Conservation (phyloP, 2,113 vertebrate species). For the Monarcha castaneiventris region DNA sequence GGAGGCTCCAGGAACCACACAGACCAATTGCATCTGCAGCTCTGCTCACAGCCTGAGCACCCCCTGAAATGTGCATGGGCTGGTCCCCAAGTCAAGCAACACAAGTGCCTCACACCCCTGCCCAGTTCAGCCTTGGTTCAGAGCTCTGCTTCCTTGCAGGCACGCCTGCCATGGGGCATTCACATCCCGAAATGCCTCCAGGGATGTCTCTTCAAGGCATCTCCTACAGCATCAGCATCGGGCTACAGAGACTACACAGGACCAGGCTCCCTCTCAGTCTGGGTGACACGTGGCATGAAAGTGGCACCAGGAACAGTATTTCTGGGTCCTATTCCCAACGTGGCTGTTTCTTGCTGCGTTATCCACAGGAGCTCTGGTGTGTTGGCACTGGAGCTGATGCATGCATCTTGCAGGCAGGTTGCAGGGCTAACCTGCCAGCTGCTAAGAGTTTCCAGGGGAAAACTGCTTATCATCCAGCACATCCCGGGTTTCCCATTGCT, state of each 20-base stretch:
- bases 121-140: background rate
- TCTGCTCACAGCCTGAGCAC: background rate
- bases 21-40: accelerated
- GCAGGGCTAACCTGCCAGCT: background rate
- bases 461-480: background rate
- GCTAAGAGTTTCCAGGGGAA: background rate
- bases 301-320: background rate
- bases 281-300: background rate
- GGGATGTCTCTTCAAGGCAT: background rate
- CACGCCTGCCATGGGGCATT: background rate
- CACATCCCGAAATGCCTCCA: accelerated
- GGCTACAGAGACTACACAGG: background rate
- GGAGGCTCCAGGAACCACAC: background rate
- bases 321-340: background rate
- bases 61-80: background rate
- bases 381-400: accelerated
- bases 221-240: background rate
- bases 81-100: background rate
- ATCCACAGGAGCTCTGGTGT: background rate
- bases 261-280: background rate
- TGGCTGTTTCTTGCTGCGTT: background rate
- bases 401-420: background rate
- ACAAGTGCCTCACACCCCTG: background rate
- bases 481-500: background rate
- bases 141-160: background rate